Conservation (phyloP, 1,140 invertebrate species). For the Nixonia krombeini region DNA sequence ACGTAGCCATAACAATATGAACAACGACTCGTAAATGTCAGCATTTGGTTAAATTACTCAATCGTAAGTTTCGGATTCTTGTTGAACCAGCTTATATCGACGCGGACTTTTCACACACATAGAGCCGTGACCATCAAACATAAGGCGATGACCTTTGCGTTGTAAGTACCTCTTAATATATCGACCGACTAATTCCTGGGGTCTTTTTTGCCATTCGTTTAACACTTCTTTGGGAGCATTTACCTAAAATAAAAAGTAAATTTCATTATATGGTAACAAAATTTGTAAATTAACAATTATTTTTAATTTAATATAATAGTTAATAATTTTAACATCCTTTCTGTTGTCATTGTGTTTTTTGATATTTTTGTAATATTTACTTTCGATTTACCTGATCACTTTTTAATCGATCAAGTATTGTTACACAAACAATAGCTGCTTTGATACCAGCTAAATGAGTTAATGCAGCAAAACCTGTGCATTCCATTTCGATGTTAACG, state of each 20-base stretch:
- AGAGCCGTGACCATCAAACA: constrained; percentile 81
- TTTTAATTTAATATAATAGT: too few relatives aligned
- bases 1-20: constrained; percentile 24
- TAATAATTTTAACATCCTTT: too few relatives aligned
- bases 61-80: constrained; percentile 91
- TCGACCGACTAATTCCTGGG: constrained; percentile 88
- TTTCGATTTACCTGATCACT: constrained; percentile 86
- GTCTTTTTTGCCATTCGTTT: constrained; percentile 93
- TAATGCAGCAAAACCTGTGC: constrained; percentile 91
- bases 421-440: constrained; percentile 94
- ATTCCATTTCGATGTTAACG: constrained; percentile 99
- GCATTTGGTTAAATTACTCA: constrained; percentile 68
- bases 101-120: constrained; percentile 86
- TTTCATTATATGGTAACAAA: neutral
- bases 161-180: constrained; percentile 90
- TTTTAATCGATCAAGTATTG: constrained; percentile 92
- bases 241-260: constrained; percentile 73
- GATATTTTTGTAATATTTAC: neutral
- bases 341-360: too few relatives aligned
- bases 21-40: constrained; percentile 27
- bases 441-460: constrained; percentile 95
- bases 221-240: constrained; percentile 89
- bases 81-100: constrained; percentile 88
- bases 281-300: too few relatives aligned
- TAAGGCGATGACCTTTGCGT: constrained; percentile 78